Evolutionary conservation across 2,888 invertebrate species (phyloP).

Genomic region (Microdon myrmicae): DNA sequence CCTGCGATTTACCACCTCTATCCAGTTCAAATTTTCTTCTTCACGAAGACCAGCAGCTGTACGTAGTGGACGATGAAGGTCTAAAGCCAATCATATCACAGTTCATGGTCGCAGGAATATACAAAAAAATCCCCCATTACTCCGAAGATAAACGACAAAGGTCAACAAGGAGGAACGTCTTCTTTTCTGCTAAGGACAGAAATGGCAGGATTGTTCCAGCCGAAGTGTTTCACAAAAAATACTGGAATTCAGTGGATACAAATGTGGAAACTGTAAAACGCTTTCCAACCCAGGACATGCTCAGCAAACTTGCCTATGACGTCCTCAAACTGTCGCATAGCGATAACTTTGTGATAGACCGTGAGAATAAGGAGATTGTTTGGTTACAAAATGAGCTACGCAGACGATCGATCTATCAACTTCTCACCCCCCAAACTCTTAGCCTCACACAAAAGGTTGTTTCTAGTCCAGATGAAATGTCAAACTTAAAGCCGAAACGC

Average conservation of each 20-base stretch:
- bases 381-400: slow-evolving; percentile 58
- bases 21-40: slow-evolving; percentile 33
- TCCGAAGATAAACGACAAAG: slow-evolving; percentile 11
- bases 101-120: slow-evolving; percentile 58
- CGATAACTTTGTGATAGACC: slow-evolving; percentile 63
- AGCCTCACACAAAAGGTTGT: slow-evolving; percentile 51
- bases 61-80: slow-evolving; percentile 55
- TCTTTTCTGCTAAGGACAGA: slow-evolving; percentile 51
- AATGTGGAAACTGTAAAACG: slow-evolving; percentile 4
- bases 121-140: slow-evolving; percentile 54
- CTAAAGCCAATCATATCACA: slow-evolving; percentile 56
- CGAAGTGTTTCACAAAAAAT: slow-evolving; percentile 42
- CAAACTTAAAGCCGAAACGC: slow-evolving; percentile 43
- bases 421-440: slow-evolving; percentile 59
- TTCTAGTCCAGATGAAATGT: slow-evolving; percentile 15
- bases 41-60: slow-evolving; percentile 56
- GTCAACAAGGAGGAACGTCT: slow-evolving; percentile 53
- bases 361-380: slow-evolving; percentile 62
- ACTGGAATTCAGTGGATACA: slow-evolving; percentile 39
- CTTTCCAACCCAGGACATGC: slow-evolving; percentile 53
- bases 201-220: slow-evolving; percentile 54
- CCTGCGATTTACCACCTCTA: slow-evolving; percentile 34
- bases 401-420: slow-evolving; percentile 62
- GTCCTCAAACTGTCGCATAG: slow-evolving; percentile 59
- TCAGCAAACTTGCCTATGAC: slow-evolving; percentile 61